Evolutionary conservation across 1,140 invertebrate genomes (phyloP).

Genomic region (Drosophila pseudoananassae): DNA sequence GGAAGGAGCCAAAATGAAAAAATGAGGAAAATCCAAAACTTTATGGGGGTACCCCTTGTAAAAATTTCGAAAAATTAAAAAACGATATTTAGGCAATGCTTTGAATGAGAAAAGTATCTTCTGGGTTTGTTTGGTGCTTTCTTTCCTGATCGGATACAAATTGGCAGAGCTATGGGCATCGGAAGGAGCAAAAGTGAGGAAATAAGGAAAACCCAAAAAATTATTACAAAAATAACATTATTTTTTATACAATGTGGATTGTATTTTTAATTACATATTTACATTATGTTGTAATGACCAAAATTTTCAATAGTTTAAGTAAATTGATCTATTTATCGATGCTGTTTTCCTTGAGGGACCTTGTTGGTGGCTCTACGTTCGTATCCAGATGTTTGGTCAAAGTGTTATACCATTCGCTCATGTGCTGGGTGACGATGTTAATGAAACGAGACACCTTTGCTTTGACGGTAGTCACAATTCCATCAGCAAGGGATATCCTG

Average conservation of each 20-base stretch:
- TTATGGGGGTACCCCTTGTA: too few relatives aligned
- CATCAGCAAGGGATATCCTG: conserved; percentile 44
- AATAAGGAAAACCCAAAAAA: too few relatives aligned
- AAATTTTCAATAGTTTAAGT: too few relatives aligned
- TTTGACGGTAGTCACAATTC: conserved; percentile 63
- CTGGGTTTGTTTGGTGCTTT: too few relatives aligned
- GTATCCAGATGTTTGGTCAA: conserved; percentile 63
- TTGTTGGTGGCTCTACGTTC: neutral
- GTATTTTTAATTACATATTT: conserved; percentile 65
- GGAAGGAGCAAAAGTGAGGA: too few relatives aligned
- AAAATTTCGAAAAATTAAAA: too few relatives aligned
- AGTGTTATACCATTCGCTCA: conserved; percentile 78
- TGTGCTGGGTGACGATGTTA: conserved; percentile 68
- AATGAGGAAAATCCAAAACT: too few relatives aligned
- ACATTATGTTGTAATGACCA: conserved; percentile 34
- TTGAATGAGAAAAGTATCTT: too few relatives aligned
- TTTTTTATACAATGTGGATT: conserved; percentile 4
- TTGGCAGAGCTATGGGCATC: too few relatives aligned
- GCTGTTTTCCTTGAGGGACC: conserved; percentile 2
- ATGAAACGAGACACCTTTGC: conserved; percentile 67
- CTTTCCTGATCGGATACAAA: too few relatives aligned
- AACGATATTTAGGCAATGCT: too few relatives aligned
- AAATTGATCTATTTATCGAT: conserved; percentile 38
- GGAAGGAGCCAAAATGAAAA: too few relatives aligned
- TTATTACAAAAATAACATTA: conserved; percentile 16